Evolutionary conservation across 2,797 vertebrate genomes (phyloP), one percentile per base, ranked within the genome.

Genomic region (Crocodylus rhombifer): DNA sequence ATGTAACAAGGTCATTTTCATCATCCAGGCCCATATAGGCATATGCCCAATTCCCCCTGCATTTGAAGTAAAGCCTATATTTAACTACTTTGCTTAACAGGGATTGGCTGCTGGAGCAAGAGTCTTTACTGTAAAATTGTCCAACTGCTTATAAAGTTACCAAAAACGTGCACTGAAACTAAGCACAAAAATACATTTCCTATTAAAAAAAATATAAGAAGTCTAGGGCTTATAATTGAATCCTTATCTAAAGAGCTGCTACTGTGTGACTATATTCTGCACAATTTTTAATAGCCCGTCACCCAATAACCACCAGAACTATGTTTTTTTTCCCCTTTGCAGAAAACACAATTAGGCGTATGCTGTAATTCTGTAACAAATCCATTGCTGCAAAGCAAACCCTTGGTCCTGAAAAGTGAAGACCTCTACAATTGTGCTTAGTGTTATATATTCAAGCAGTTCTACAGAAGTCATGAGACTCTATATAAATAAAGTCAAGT

Each of bases 231-330:
- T 95, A 95, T 96, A 96, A 97, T 95, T 96, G 96, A 96, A 96
- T 96, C 95, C 96, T 96, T 96, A 97, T 97, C 96, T 95, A 86
- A 0, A 90, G 93, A 96, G 91, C 92, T 91, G 90, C 95, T 96
- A 91, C 95, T 94, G 96, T 90, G 94, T 88, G 94, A 94, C 95
- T 95, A 93, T 90, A 85, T 96, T 96, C 92, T 79, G 95, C 91
- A 94, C 95, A 96, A 96, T 97, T 96, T 97, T 96, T 97, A 96
- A 97, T 96, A 94, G 95, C 94, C 94, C 95, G 91, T 96, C 95
- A 96, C 92, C 93, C 85, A 94, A 95, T 95, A 97, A 93, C 11
- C 81, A 92, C 91, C 94, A 96, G 88, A 96, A 90, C 94, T 81
- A 92, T 89, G 92, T 86, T 30, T 77, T 58, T 77, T 30, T 33